phyloP scores from a whole-genome alignment of 2,888 invertebrate species.

The Synanthedon formicaeformis region DNA sequence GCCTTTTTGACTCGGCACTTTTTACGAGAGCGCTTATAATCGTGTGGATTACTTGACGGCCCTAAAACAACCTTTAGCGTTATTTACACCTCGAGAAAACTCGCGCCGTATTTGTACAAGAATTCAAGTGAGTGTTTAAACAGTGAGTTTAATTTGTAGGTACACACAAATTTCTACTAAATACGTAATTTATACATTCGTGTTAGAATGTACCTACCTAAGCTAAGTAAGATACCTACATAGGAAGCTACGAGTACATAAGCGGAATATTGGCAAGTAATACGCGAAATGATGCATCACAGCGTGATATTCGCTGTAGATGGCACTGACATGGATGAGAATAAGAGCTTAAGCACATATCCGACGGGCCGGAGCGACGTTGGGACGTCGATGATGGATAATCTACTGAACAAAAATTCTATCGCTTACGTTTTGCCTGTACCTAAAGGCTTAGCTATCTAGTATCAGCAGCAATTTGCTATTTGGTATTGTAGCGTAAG shows the following conservation, averaged over 20 bases:
- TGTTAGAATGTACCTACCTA: background rate
- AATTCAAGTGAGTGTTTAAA: background rate
- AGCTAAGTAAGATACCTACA: background rate
- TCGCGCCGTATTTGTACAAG: background rate
- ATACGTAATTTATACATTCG: background rate
- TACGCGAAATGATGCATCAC: background rate
- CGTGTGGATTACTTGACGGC: slow-evolving; percentile 44
- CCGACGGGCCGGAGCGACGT: too few relatives aligned
- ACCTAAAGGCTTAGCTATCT: too few relatives aligned
- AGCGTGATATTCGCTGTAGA: slow-evolving; percentile 13
- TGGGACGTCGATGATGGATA: too few relatives aligned
- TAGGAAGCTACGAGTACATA: too few relatives aligned
- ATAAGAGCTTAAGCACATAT: too few relatives aligned
- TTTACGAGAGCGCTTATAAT: slow-evolving; percentile 59
- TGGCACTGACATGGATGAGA: slow-evolving; percentile 10
- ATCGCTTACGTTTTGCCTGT: too few relatives aligned
- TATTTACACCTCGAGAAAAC: slow-evolving; percentile 12
- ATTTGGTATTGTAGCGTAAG: too few relatives aligned
- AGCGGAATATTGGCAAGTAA: background rate
- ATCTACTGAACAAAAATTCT: too few relatives aligned
- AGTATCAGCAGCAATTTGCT: too few relatives aligned
- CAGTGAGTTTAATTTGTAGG: background rate
- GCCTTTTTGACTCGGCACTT: slow-evolving; percentile 68
- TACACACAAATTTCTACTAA: background rate
- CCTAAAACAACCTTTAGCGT: slow-evolving; percentile 22